Percentiles rank a stretch among this genome's conserved stretches.
Conservation (phyloP, 2,797 vertebrate species). For the Adrianichthys oophorus region DNA sequence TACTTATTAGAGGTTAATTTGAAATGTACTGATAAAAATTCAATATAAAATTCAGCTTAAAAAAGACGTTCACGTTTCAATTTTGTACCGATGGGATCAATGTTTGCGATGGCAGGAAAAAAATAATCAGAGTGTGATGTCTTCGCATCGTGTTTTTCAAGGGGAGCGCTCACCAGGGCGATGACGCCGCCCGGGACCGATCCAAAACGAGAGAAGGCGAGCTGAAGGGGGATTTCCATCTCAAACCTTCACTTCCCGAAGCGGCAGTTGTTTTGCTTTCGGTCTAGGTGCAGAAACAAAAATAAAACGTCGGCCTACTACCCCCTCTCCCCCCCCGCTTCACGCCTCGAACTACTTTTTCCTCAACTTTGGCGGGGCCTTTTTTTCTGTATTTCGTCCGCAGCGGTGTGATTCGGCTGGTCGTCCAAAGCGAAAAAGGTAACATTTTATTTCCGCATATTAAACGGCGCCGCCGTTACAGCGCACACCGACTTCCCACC, state of each 20-base stretch:
- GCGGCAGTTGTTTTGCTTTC: constrained; percentile 96
- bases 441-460: constrained; percentile 64
- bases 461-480: constrained; percentile 7
- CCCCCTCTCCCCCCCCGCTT: constrained; percentile 12
- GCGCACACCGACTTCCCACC: constrained; percentile 24
- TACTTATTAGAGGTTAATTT: too few relatives aligned
- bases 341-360: constrained; percentile 10
- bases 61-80: too few relatives aligned
- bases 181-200: constrained; percentile 54
- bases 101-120: background rate
- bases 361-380: background rate
- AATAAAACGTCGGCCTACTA: constrained; percentile 64
- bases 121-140: constrained; percentile 34
- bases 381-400: constrained; percentile 8
- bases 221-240: constrained; percentile 87
- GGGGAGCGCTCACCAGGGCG: constrained; percentile 61
- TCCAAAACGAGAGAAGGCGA: constrained; percentile 54
- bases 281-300: constrained; percentile 84
- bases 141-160: background rate
- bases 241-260: constrained; percentile 57
- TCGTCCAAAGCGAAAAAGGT: constrained; percentile 49
- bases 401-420: constrained; percentile 33
- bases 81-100: too few relatives aligned
- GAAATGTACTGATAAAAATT: too few relatives aligned
- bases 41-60: too few relatives aligned